Conservation (phyloP, 2,797 vertebrate species). For the Siniperca scherzeri region DNA sequence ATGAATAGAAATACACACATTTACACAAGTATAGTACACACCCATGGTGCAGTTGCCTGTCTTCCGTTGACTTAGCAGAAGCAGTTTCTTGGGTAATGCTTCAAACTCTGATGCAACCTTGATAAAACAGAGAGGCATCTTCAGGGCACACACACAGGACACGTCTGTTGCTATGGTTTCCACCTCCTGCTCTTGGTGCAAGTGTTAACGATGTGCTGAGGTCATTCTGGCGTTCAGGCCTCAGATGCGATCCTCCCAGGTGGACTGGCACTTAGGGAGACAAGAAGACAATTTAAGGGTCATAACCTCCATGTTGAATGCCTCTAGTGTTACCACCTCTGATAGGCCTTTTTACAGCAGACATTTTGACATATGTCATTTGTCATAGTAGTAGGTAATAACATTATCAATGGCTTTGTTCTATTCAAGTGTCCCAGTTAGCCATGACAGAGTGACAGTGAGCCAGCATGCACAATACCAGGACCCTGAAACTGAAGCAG, state of each 20-base stretch:
- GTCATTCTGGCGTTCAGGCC: conserved; percentile 9
- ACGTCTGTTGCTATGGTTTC: conserved; percentile 73
- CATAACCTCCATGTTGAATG: neutral
- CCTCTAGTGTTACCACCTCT: neutral
- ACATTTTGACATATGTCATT: neutral
- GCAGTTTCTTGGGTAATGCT: conserved; percentile 26
- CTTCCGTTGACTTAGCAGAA: conserved; percentile 29
- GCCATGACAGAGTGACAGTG: neutral
- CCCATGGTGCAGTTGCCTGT: conserved; percentile 27
- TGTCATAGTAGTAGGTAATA: neutral
- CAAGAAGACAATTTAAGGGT: conserved; percentile 1
- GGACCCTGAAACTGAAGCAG: neutral
- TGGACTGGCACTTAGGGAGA: conserved; percentile 10
- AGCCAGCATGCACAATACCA: neutral
- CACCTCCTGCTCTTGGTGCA: conserved; percentile 40
- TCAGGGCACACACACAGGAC: conserved; percentile 59
- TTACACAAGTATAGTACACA: conserved; percentile 43
- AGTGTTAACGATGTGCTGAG: neutral
- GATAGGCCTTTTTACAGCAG: neutral
- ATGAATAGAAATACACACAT: conserved; percentile 34
- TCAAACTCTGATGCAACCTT: conserved; percentile 47
- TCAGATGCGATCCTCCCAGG: conserved; percentile 12
- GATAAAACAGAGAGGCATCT: conserved; percentile 54
- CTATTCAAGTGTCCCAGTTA: neutral
- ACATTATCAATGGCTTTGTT: neutral